These are phyloP conservation scores for Notodonta dromedarius DNA, from an alignment of 2,888 invertebrate species.

Conservation along the genomic window DNA sequence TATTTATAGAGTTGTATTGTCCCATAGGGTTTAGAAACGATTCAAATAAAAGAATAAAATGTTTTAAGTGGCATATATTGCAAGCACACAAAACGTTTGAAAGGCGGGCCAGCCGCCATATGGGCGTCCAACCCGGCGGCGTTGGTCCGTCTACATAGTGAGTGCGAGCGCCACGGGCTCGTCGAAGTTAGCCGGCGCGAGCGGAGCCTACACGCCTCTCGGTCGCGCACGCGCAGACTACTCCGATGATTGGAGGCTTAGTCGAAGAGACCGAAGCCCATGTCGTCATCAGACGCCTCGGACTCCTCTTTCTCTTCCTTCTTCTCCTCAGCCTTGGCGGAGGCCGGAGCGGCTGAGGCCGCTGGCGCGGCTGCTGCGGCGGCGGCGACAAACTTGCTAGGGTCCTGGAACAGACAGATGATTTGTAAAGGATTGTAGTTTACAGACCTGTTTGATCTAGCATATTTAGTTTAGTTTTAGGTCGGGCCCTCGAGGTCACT, in stretches of 20 bases:
- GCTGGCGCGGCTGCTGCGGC: constrained; percentile 87
- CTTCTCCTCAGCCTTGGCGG: constrained; percentile 87
- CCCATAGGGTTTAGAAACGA: neutral
- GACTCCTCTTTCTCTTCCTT: constrained; percentile 93
- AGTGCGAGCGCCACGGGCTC: constrained; percentile 40
- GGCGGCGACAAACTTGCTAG: constrained; percentile 93
- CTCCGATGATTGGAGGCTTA: constrained; percentile 70
- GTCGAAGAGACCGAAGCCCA: constrained; percentile 98
- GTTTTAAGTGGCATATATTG: constrained; percentile 62
- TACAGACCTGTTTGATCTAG: no score
- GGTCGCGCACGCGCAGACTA: constrained; percentile 26
- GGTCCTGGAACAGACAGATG: constrained; percentile 86
- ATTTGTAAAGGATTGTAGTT: no score
- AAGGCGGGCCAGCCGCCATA: constrained; percentile 66
- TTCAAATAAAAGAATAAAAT: constrained; percentile 21
- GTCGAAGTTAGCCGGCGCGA: constrained; percentile 17
- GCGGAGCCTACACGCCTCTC: constrained; percentile 40
- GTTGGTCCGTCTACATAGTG: constrained; percentile 44
- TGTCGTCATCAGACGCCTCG: constrained; percentile 93
- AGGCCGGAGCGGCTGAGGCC: constrained; percentile 86
- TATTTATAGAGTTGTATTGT: neutral
- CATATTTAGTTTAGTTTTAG: no score
- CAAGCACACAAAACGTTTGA: constrained; percentile 49
- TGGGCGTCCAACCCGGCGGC: constrained; percentile 79
- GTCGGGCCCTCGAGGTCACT: no score